A percentile compares a stretch with the other conserved stretches of the same genome.
These are phyloP conservation scores for Ophioninae sp. DNA, from an alignment of 2,888 invertebrate genomes.

Conservation along the genomic window DNA sequence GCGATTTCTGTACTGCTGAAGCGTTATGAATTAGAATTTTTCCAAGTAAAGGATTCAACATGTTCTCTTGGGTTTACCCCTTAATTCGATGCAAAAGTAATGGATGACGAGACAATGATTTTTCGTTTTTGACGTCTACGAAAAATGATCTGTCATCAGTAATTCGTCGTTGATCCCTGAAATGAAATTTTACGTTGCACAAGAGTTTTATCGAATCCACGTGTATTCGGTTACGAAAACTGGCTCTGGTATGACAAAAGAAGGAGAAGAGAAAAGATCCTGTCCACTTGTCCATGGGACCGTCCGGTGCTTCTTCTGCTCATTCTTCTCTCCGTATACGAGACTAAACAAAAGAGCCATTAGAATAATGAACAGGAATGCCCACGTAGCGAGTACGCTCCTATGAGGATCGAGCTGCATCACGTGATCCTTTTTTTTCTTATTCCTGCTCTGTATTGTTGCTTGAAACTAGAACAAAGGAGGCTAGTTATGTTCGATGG, in stretches of 20 bases:
- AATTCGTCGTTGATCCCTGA: neutral
- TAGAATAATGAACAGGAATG: conserved; percentile 56
- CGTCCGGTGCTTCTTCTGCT: conserved; percentile 24
- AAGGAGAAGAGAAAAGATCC: conserved; percentile 17
- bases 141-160: conserved; percentile 16
- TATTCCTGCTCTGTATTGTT: conserved; percentile 5
- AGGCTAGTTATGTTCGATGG: conserved; percentile 12
- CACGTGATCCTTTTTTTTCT: conserved; percentile 21
- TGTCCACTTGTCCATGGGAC: conserved; percentile 35
- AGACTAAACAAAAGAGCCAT: conserved; percentile 57
- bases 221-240: conserved; percentile 20
- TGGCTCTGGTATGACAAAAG: neutral
- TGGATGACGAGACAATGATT: neutral
- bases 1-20: no score
- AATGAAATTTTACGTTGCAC: conserved; percentile 18
- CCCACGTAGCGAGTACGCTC: conserved; percentile 23
- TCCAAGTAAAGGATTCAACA: no score
- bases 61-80: no score
- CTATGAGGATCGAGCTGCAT: conserved; percentile 27
- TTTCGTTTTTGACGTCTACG: neutral
- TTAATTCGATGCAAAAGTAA: no score
- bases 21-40: no score
- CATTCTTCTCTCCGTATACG: conserved; percentile 10
- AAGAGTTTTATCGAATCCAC: conserved; percentile 34
- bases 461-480: conserved; percentile 56